Evolutionary conservation across 2,113 vertebrate species (phyloP).

Genomic region (Ovibos moschatus): DNA sequence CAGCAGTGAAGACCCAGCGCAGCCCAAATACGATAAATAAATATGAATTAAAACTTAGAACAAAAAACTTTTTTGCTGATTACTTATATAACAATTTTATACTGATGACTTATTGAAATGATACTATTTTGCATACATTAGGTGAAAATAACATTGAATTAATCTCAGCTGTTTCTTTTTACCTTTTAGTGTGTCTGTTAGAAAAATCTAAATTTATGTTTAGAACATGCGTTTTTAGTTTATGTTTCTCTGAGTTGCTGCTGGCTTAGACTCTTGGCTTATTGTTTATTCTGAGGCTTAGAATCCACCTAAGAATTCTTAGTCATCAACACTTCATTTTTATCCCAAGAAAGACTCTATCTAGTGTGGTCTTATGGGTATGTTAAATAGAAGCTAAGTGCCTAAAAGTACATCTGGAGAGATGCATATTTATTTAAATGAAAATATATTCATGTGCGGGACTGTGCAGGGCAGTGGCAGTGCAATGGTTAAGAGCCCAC

Average conservation of each 20-base stretch:
- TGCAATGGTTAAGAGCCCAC: background rate
- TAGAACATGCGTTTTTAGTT: background rate
- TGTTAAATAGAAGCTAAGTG: slow-evolving; percentile 10
- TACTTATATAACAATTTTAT: background rate
- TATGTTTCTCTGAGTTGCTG: background rate
- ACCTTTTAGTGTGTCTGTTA: background rate
- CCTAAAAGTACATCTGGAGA: background rate
- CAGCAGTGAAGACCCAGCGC: background rate
- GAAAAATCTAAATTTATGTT: slow-evolving; percentile 6
- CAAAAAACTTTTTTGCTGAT: background rate
- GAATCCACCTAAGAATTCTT: background rate
- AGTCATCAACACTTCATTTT: background rate
- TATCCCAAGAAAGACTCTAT: background rate
- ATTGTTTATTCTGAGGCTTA: background rate
- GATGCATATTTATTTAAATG: background rate
- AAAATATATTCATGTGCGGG: background rate
- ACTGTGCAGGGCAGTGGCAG: background rate
- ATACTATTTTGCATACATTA: background rate
- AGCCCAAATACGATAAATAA: background rate
- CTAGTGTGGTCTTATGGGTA: background rate
- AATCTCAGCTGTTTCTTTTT: background rate
- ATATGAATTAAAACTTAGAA: background rate
- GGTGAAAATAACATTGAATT: background rate
- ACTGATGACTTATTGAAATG: background rate
- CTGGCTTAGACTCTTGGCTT: background rate